Base-by-base conservation (phyloP, 2,888 invertebrate species). In the Mongoloraphidia duomilia region DNA sequence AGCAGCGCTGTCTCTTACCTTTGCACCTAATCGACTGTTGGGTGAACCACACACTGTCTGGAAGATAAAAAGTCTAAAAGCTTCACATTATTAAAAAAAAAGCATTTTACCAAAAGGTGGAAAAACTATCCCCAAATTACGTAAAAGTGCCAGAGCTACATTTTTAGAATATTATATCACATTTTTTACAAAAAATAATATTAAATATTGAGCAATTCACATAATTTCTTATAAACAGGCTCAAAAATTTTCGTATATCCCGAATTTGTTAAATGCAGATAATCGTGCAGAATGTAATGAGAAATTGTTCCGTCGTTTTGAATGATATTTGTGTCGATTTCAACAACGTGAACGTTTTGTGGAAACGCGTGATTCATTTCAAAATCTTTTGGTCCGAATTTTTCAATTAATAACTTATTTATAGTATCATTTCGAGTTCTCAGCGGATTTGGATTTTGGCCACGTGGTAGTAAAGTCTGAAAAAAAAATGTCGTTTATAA, bases 261-360 rank as follows among this genome's bases (percentile, higher is more conserved):
- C 37, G 68, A 64, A 55, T 75, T 73, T 2, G 80, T 80, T 34
- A 82, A 65, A 62, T 82, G 82, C 10, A 82, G 67, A 62, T 80
- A 83, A 63, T 84, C 83, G 60, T 77, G 74, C 77, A 83, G 75
- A 57, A 82, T 75, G 50, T 72, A 71, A 56, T 76, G 77, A 45
- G 75, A 75, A 49, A 83, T 79, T 5, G 69, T 69, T 13, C 77
- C 73, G 59, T 73, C 74, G 17, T 68, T 65, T 56, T 72, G 71
- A 1, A 68, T 60, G 9, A 69, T 63, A 50, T 66, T 60, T 12
- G 66, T 64, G 50, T 69, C 63, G 17, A 69, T 65, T 13, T 58
- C 60, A 4, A 69, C 63, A 2, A 68, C 60, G 51, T 64, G 59
- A 9, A 67, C 64, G 50, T 65, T 64, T 35, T 59, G 56, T 36